phyloP scores from a whole-genome alignment of 2,797 vertebrate genomes.

The Alectoris magna region DNA sequence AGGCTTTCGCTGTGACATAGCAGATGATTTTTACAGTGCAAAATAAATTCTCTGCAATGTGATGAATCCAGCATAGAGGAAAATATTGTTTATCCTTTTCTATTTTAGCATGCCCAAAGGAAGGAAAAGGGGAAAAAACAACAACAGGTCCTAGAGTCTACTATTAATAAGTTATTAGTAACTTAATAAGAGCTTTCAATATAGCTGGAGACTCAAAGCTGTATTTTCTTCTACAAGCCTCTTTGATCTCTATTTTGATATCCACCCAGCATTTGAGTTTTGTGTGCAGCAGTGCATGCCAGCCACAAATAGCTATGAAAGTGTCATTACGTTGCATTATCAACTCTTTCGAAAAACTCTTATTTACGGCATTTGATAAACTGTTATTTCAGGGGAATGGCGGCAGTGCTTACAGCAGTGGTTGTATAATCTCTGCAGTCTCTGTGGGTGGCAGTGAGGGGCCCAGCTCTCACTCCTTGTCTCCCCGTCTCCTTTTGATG shows the following conservation, averaged over 20 bases:
- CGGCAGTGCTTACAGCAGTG: neutral
- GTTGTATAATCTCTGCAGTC: rapidly evolving
- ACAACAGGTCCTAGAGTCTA: neutral
- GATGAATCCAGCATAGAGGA: neutral
- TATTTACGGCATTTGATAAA: neutral
- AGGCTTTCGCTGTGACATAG: neutral
- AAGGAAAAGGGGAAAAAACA: neutral
- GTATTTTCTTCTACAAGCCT: neutral
- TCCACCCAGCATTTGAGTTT: neutral
- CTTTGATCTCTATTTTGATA: neutral
- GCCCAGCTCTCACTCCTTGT: neutral
- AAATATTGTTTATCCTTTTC: neutral
- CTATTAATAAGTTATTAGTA: neutral
- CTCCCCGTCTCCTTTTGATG: neutral
- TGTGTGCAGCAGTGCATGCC: neutral
- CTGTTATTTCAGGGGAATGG: neutral
- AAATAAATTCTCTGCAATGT: neutral
- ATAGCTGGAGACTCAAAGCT: neutral
- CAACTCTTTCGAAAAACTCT: neutral
- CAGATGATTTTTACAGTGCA: neutral
- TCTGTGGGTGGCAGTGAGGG: neutral
- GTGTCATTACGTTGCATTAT: neutral
- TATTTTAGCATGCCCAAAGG: neutral
- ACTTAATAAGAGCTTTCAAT: neutral
- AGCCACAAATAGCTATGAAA: neutral